phyloP scores from a whole-genome alignment of 2,888 invertebrate species.

The Cinara cedri region DNA sequence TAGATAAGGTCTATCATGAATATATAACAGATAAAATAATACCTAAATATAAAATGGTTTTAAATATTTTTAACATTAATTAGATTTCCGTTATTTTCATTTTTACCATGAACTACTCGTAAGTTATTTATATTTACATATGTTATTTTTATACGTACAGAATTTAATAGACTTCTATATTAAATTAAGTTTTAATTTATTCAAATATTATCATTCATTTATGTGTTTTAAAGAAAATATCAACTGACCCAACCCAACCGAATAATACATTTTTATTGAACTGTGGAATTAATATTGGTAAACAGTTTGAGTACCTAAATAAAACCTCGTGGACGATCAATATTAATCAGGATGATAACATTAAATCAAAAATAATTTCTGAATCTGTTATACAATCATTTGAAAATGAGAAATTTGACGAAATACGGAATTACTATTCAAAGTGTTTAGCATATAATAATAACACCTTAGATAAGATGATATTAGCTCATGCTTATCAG shows the following conservation, averaged over 20 bases:
- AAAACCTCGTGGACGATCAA: background rate
- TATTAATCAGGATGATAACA: background rate
- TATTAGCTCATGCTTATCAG: slow-evolving; percentile 46
- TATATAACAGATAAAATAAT: no score
- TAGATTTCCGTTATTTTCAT: no score
- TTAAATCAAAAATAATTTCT: background rate
- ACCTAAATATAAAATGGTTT: no score
- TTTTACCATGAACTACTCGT: no score
- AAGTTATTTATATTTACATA: no score
- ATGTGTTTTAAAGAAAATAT: slow-evolving; percentile 21
- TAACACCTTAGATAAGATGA: slow-evolving; percentile 36
- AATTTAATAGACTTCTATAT: no score
- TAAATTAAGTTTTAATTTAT: no score
- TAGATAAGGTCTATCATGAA: no score
- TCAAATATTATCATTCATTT: no score
- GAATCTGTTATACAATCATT: background rate
- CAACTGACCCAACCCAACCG: background rate
- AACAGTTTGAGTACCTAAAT: slow-evolving; percentile 2
- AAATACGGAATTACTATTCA: background rate
- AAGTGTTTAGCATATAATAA: slow-evolving; percentile 39
- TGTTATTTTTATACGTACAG: no score
- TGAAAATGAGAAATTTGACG: background rate
- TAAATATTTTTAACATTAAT: no score
- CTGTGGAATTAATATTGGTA: background rate
- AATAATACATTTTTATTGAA: background rate